Conservation (phyloP, 2,113 vertebrate genomes). For the Danionella cerebrum region DNA sequence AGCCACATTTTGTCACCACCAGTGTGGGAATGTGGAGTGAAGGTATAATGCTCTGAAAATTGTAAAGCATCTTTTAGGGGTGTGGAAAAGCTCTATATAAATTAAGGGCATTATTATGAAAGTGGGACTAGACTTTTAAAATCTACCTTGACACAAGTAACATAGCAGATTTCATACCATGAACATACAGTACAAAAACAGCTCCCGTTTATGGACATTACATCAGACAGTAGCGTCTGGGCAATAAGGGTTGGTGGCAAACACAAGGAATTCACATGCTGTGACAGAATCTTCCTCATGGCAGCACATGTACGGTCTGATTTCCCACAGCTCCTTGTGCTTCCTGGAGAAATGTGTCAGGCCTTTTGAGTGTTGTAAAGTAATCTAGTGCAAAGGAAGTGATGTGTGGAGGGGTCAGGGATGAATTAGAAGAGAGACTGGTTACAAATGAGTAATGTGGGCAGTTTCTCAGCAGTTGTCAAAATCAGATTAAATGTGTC, state of each 20-base stretch:
- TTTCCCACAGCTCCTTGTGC: background rate
- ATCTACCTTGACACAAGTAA: background rate
- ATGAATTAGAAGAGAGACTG: conserved; percentile 6
- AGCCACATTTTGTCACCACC: too few species aligned
- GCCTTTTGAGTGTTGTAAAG: conserved; percentile 16
- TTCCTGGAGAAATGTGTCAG: background rate
- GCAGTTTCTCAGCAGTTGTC: conserved; percentile 30
- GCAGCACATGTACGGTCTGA: conserved; percentile 8
- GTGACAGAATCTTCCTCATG: background rate
- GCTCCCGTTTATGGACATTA: background rate
- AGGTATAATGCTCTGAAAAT: too few species aligned
- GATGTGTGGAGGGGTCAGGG: conserved; percentile 37
- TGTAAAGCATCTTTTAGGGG: too few species aligned
- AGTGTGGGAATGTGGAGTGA: too few species aligned
- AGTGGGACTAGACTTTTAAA: background rate
- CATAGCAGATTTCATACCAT: too few species aligned
- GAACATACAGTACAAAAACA: too few species aligned
- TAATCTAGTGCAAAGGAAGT: conserved; percentile 21
- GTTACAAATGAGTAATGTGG: conserved; percentile 24
- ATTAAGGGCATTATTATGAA: too few species aligned
- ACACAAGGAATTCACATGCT: background rate
- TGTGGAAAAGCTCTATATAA: too few species aligned
- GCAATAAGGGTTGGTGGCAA: conserved; percentile 24
- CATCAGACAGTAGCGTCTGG: background rate
- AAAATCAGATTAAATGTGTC: conserved; percentile 23